Evolutionary conservation across 1,140 invertebrate genomes (phyloP), one percentile per base, ranked within the genome.

Genomic region (Heterodera schachtii): DNA sequence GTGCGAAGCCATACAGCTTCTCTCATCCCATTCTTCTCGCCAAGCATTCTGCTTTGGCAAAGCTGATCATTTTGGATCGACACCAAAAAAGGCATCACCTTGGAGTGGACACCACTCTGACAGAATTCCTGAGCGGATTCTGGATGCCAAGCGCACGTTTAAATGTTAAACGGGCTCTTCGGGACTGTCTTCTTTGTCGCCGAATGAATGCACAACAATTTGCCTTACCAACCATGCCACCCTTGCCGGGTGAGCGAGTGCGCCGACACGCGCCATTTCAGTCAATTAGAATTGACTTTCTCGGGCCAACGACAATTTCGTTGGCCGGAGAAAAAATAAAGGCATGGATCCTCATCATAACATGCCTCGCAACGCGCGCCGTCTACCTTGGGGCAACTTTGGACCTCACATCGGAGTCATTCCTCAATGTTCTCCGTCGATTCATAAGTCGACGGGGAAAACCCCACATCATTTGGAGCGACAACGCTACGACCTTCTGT

Each of bases 231-330:
- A 21, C 43, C 5, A 78, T 81, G 73, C 73, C 79, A 43, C 77
- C 21, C 3, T 64, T 47, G 7, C 79, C 79, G 43, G 43, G 11
- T 2, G 79, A 81, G 21, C 21, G 79, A 57, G 47, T 81, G 19
- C 31, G 31, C 31, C 31, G 31, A 31, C 31, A 31, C 31, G 31
- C 31, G 31, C 31, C 31, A 31, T 31, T 52, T 44, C 7, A 81
- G 43, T 64, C 19, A 1, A 70, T 81, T 67, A 77, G 79, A 21
- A n/a, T 81, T 21, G 79, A 81, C 41, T 81, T 78, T n/a, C 9
- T 71, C 3, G 79, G 79, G 11, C 79, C 79, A 31, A 52, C 77
- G 5, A n/a, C 5, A 19, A 31, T 73, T 6, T 31, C 19, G 2
- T 16, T 73, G 19, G 49, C 44, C 19, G 71, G 71, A 31, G 49